phyloP scores from a whole-genome alignment of 2,888 invertebrate species.

The Argyresthia albistria region DNA sequence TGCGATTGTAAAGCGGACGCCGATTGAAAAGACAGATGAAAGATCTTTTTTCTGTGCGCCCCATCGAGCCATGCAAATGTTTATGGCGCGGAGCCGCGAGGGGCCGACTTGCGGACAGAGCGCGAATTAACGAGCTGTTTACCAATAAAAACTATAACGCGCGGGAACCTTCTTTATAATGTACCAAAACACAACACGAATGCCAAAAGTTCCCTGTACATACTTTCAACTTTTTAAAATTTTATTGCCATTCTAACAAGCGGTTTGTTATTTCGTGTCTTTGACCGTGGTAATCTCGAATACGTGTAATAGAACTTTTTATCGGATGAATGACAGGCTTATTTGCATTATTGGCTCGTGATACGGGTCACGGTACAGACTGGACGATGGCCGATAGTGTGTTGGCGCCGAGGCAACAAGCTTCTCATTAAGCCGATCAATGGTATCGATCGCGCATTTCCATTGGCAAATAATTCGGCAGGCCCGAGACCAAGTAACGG shows the following conservation, averaged over 20 bases:
- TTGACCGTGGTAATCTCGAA: constrained; percentile 44
- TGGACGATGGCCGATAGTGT: constrained; percentile 48
- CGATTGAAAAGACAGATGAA: constrained; percentile 32
- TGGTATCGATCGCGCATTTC: constrained; percentile 57
- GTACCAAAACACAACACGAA: neutral
- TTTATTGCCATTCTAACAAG: constrained; percentile 22
- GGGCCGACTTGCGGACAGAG: constrained; percentile 13
- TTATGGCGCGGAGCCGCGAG: constrained; percentile 41
- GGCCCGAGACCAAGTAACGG: constrained; percentile 67
- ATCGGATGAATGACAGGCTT: constrained; percentile 25
- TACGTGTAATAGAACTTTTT: constrained; percentile 34
- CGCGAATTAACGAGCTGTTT: constrained; percentile 37
- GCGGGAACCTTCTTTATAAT: too few relatives aligned
- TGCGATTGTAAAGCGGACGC: constrained; percentile 33
- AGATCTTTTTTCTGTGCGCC: constrained; percentile 26
- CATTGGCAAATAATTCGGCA: constrained; percentile 67
- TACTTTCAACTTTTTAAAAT: neutral
- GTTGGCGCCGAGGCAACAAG: constrained; percentile 39
- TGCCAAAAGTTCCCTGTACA: neutral
- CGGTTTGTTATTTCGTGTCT: constrained; percentile 36
- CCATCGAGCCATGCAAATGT: constrained; percentile 45
- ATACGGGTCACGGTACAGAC: constrained; percentile 19
- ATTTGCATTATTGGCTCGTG: constrained; percentile 25
- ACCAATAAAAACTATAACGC: constrained; percentile 4
- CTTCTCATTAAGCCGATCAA: constrained; percentile 58